Conservation (phyloP, 2,797 vertebrate genomes). For the Galago senegalensis region DNA sequence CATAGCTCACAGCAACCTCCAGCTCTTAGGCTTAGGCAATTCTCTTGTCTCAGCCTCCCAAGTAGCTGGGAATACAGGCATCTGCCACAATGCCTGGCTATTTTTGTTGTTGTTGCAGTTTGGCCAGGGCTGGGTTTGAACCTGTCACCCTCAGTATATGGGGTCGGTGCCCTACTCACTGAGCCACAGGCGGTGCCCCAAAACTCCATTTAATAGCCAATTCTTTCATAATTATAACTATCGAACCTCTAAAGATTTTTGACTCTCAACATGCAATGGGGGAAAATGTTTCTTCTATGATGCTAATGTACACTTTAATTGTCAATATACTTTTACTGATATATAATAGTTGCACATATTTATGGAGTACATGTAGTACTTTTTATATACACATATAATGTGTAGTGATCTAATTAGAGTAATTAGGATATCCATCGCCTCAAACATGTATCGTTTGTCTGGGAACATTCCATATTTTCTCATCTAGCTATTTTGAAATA, state of each 20-base stretch:
- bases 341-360: neutral
- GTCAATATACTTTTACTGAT: neutral
- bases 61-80: too few species aligned
- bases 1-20: too few species aligned
- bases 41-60: too few species aligned
- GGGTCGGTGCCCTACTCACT: too few species aligned
- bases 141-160: too few species aligned
- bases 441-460: neutral
- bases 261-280: neutral
- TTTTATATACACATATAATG: neutral
- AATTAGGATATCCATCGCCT: neutral
- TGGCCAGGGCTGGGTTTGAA: too few species aligned
- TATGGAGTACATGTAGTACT: neutral
- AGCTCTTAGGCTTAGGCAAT: too few species aligned
- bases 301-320: neutral
- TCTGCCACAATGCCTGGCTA: too few species aligned
- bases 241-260: slow-evolving; percentile 28
- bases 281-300: neutral
- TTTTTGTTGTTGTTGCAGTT: too few species aligned
- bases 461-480: neutral
- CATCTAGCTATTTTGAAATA: neutral
- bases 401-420: neutral
- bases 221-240: slow-evolving; percentile 28
- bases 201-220: neutral
- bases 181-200: too few species aligned